Evolutionary conservation across 2,888 invertebrate genomes (phyloP), one percentile per base, ranked within the genome.

Genomic region (Elysia crispata): DNA sequence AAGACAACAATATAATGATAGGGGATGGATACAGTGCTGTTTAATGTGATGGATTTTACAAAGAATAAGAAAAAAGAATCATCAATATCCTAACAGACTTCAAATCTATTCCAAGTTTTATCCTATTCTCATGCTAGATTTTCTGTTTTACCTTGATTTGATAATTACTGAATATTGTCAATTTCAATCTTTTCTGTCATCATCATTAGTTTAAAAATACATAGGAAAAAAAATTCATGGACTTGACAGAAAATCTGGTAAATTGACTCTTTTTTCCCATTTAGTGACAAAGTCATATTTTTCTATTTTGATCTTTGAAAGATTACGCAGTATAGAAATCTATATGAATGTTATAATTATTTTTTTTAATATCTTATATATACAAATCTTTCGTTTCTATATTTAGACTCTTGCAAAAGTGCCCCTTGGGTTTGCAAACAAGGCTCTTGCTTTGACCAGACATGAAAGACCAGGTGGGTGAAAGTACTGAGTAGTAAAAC

Each of bases 401-500:
- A 3, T 41, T 41, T 41, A 41, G 41, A 41, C 77, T 86, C 30
- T 81, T 80, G 30, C 79, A 83, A 28, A 41, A 41, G 84, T 88
- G 49, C 86, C 84, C 57, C 78, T 83, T 54, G 85, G 87, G 23
- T 83, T 87, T 64, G 84, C 84, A 25, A 83, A 86, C 77, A 84
- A 85, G 69, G 86, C 87, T n/a, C 86, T 87, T 54, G 81, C 80
- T n/a, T 82, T 86, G 28, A 84, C 86, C 30, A 83, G 84, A 66
- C 74, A 81, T 50, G 84, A 85, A 28, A 86, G 89, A 77, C 87
- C 88, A 83, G 87, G 89, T 89, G 81, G 54, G 57, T 66, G 41
- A 60, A 1, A 60, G 5, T 33, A 13, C 20, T 18, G 5, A n/a
- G 11, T 20, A n/a, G n/a, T n/a, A n/a, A n/a, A n/a, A n/a, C n/a